Percentiles rank a stretch among this genome's conserved stretches.
Conservation (phyloP, 2,113 vertebrate genomes). For the Trematomus loennbergii region DNA sequence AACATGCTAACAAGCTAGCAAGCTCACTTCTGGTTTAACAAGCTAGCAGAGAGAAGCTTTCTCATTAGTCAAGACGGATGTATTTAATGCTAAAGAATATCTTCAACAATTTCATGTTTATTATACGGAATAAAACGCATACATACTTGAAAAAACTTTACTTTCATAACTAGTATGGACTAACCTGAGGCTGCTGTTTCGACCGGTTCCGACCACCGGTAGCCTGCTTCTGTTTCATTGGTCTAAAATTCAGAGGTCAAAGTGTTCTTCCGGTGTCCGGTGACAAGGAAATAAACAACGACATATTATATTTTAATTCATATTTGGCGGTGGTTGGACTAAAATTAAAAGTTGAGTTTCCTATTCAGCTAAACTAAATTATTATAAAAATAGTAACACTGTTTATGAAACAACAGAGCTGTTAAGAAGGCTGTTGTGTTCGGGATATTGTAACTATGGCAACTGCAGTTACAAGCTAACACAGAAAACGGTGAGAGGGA, state of each 20-base stretch:
- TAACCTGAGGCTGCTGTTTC: conserved; percentile 47
- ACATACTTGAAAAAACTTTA: not conserved
- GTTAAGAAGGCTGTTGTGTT: too few relatives aligned
- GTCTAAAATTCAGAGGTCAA: conserved; percentile 61
- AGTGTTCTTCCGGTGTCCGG: conserved; percentile 68
- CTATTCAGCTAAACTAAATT: not conserved
- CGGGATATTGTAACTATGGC: conserved; percentile 44
- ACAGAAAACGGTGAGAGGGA: too few relatives aligned
- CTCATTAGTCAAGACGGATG: not conserved
- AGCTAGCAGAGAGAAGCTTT: not conserved
- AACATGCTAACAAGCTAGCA: conserved; percentile 63
- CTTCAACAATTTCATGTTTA: fast-evolving
- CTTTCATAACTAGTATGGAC: conserved; percentile 40
- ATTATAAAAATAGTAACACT: not conserved
- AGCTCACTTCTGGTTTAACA: not conserved
- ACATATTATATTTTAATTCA: not conserved
- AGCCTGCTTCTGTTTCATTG: conserved; percentile 52
- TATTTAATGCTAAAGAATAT: not conserved
- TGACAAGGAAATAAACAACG: too few relatives aligned
- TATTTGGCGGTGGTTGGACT: fast-evolving
- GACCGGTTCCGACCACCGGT: conserved; percentile 49
- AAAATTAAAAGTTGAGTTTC: too few relatives aligned
- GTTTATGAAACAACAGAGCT: too few relatives aligned
- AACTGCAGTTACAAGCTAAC: conserved; percentile 17
- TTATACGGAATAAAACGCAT: fast-evolving